A percentile compares a stretch with the other conserved stretches of the same genome.
phyloP scores from a whole-genome alignment of 2,113 vertebrate species.

The Semnopithecus entellus region DNA sequence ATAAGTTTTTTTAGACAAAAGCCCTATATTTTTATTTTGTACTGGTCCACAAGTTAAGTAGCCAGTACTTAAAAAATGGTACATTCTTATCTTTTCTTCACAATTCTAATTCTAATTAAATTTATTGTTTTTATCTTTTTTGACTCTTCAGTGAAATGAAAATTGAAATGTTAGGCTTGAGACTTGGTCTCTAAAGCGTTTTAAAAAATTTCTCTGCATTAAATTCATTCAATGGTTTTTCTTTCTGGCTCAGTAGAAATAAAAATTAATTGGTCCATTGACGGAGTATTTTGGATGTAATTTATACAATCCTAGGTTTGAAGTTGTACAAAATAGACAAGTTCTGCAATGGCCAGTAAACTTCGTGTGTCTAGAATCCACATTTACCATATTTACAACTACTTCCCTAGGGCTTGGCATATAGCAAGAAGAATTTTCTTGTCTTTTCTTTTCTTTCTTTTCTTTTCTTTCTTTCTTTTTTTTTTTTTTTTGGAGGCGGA shows the following conservation, averaged over 20 bases:
- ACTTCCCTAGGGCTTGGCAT: background rate
- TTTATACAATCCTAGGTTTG: background rate
- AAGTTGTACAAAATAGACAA: background rate
- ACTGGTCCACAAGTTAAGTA: background rate
- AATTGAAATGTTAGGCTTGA: background rate
- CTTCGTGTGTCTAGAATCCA: background rate
- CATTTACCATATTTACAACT: background rate
- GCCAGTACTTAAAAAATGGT: background rate
- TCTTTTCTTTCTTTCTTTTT: too few relatives aligned
- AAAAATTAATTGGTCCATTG: background rate
- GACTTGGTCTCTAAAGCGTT: background rate
- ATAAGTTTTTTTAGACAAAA: background rate
- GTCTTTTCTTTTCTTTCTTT: too few relatives aligned
- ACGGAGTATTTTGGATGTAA: background rate
- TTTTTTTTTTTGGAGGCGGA: too few relatives aligned
- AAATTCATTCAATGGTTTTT: background rate
- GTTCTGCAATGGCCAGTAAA: background rate
- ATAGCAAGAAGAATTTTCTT: background rate
- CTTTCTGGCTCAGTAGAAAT: background rate
- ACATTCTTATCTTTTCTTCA: conserved; percentile 10
- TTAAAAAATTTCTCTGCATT: background rate
- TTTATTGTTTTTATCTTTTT: background rate
- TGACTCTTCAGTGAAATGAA: conserved; percentile 7
- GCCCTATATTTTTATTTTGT: background rate
- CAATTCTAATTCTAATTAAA: background rate